Evolutionary conservation across 1,140 invertebrate species (phyloP).

Genomic region (Drosophila funebris): DNA sequence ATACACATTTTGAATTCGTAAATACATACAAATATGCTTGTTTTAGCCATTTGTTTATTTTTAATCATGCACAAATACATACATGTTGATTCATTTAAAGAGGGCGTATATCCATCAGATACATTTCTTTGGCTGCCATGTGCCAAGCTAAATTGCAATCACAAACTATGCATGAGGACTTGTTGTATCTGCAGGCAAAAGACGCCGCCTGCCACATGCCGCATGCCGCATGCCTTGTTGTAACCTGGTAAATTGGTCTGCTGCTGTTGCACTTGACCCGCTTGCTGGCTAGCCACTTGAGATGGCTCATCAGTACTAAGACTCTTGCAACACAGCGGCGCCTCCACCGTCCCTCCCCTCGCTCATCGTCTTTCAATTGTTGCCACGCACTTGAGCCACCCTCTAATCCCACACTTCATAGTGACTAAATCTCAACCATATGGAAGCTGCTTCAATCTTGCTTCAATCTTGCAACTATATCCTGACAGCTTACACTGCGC

Average conservation of each 20-base stretch:
- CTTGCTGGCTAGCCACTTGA: constrained; percentile 51
- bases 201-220: constrained; percentile 30
- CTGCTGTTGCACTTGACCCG: constrained; percentile 71
- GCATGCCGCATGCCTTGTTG: constrained; percentile 30
- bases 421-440: constrained; percentile 46
- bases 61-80: constrained; percentile 8
- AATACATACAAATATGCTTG: not conserved
- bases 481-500: not conserved
- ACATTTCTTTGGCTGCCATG: constrained; percentile 37
- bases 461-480: not conserved
- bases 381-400: constrained; percentile 65
- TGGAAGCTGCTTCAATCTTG: not conserved
- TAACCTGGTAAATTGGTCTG: constrained; percentile 67
- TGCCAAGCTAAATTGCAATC: constrained; percentile 27
- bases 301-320: constrained; percentile 65
- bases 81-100: not conserved
- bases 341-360: constrained; percentile 16
- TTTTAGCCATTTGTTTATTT: constrained; percentile 10
- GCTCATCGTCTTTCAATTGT: constrained; percentile 50
- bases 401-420: constrained; percentile 55
- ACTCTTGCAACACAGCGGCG: not conserved
- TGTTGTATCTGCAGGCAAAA: constrained; percentile 5
- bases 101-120: constrained; percentile 31
- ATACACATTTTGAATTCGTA: no score
- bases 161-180: not conserved